Percentiles rank a stretch among this genome's conserved stretches.
Conservation (phyloP, 2,797 vertebrate genomes). For the Sebastolobus altivelis region DNA sequence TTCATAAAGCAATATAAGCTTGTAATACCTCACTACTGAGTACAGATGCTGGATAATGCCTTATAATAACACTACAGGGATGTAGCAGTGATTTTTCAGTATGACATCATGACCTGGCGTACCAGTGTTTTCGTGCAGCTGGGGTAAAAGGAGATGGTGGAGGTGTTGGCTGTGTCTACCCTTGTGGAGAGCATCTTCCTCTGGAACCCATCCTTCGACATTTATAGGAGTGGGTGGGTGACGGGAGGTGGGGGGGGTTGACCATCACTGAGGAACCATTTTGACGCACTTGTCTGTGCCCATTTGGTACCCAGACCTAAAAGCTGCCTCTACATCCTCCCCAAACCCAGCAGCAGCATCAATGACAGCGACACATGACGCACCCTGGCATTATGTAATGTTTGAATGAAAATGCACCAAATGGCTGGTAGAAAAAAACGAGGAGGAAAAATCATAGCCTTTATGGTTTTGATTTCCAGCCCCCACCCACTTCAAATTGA, state of each 20-base stretch:
- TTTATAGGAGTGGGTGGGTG: constrained; percentile 10
- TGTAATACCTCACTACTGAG: neutral
- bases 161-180: constrained; percentile 15
- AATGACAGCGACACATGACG: constrained; percentile 12
- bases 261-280: constrained; percentile 62
- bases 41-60: neutral
- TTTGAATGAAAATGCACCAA: constrained; percentile 46
- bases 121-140: constrained; percentile 13
- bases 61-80: neutral
- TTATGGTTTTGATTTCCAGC: neutral
- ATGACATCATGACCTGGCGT: constrained; percentile 49
- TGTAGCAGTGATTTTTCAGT: neutral
- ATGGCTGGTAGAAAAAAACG: neutral
- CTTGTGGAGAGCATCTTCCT: constrained; percentile 17
- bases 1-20: neutral
- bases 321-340: constrained; percentile 28
- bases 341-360: neutral
- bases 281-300: constrained; percentile 68
- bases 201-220: constrained; percentile 12
- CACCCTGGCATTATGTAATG: constrained; percentile 41
- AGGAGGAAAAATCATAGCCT: neutral
- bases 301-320: constrained; percentile 37
- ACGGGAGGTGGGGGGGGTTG: neutral
- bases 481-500: constrained; percentile 24
- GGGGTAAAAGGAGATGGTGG: neutral